Base-by-base conservation (phyloP, 1,140 invertebrate genomes). In the Sminthurides bifidus region DNA sequence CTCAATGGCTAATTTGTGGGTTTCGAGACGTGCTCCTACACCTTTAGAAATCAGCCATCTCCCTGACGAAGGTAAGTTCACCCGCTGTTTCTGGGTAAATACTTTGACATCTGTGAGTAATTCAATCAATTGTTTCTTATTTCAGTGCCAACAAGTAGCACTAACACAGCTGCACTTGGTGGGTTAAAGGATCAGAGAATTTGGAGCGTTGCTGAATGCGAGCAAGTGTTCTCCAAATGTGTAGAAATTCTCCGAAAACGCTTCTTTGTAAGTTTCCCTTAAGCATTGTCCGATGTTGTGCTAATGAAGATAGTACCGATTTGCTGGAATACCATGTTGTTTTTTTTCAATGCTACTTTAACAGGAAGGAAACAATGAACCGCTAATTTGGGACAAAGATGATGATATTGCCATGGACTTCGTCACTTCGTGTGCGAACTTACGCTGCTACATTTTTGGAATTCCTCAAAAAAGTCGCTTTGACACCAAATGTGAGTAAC, bases 341-440 rank as follows among this genome's bases (percentile, higher is more conserved):
- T 58, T 33, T 31, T 49, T 33, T 46, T n/a, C n/a, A n/a, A n/a
- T n/a, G n/a, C n/a, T 45, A 51, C 19, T 40, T 49, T 33, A 23
- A 31, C 27, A 58, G 41, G 23, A 3, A 15, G 5, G n/a, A 4
- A 58, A 52, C 77, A 8, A 79, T 75, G 29, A 87, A 65, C 81
- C 83, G 66, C 75, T 98, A 0, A 79, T 91, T 24, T 98, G 93
- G 93, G 94, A 98, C 70, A 98, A 98, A 72, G 95, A 99, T 74
- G 92, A 98, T 70, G 82, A 86, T 58, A 72, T 78, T 57, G 82
- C 87, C 0, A 91, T 99, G 87, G 84, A 98, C 72, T 98, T 99
- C 76, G 93, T 98, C 2, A 84, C 92, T 0, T 81, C 90, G 2
- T 92, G 90, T 71, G 83, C 93, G 1, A 98, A 98, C 71, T 84